Evolutionary conservation across 2,113 vertebrate genomes (phyloP).

Genomic region (Fregata magnificens): DNA sequence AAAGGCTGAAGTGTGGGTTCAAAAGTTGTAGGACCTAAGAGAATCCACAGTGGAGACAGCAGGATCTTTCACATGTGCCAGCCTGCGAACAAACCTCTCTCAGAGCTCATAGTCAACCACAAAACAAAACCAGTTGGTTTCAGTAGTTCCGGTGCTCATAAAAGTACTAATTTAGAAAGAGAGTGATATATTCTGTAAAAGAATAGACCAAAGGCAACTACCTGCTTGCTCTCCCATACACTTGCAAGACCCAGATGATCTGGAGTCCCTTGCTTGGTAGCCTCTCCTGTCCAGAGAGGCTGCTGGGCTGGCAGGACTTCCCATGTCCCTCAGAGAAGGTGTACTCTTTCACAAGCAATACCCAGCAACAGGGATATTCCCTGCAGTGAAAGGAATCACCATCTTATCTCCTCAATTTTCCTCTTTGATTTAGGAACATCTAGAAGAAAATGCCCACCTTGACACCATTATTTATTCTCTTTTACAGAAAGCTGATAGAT

Average conservation of each 20-base stretch:
- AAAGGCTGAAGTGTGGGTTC: neutral
- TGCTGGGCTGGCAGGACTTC: neutral
- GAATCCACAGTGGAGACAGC: neutral
- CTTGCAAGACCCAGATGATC: neutral
- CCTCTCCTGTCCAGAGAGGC: neutral
- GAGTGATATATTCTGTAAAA: neutral
- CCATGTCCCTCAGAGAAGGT: neutral
- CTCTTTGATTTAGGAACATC: neutral
- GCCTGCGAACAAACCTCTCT: neutral
- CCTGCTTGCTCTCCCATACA: neutral
- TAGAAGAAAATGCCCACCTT: neutral
- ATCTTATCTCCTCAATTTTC: neutral
- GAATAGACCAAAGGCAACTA: neutral
- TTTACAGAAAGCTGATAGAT: neutral
- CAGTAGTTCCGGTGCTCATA: neutral
- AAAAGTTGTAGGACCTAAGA: neutral
- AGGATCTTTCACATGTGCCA: neutral
- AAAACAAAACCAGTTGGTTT: neutral
- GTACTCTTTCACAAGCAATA: neutral
- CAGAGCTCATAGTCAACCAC: neutral
- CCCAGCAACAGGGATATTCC: neutral
- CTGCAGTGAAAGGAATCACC: neutral
- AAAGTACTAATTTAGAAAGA: neutral
- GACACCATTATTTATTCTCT: neutral
- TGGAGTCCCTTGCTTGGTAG: neutral